Evolutionary conservation across 2,797 vertebrate species (phyloP), one percentile per base, ranked within the genome.

Genomic region (Scarus forsteni): DNA sequence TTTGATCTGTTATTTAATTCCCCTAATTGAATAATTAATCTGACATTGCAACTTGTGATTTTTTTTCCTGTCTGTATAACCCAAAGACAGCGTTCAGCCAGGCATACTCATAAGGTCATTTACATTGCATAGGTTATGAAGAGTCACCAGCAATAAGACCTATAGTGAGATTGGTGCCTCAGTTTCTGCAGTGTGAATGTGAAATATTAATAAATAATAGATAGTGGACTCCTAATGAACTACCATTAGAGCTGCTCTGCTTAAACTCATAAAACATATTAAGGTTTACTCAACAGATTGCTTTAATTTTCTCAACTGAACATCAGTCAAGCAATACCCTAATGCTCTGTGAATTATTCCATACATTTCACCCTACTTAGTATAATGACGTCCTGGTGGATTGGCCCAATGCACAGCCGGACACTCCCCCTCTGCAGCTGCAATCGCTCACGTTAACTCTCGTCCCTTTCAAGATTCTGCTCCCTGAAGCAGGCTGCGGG

Each of bases 201-300:
- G 0, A 69, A 63, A 53, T 8, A 60, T 66, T 52, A 73, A 69
- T 67, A 40, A 50, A 61, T 65, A 36, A 38, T 50, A 38, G 66
- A 63, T 53, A 57, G 15, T 50, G 42, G 57, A 16, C 18, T 71
- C 38, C 57, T 59, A 66, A 80, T 64, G 16, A 81, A 67, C 18
- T n/a, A 5, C 48, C 12, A 70, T 72, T 79, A 66, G 14, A 70
- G 43, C 27, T 12, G 10, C 65, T 61, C 65, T 7, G 43, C 42
- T 70, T 53, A 9, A 66, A 16, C 16, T 5, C 35, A 36, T 48
- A 51, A 66, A 68, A 75, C 48, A 71, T 19, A 49, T 69, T 44
- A 15, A 9, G 8, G 43, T 66, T 69, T 66, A 58, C 35, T 73
- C 56, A 35, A 34, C 16, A 36, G 64, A 65, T 68, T 70, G 40